Conservation (phyloP, 2,888 invertebrate genomes). For the Alloscopus bannaensis region DNA sequence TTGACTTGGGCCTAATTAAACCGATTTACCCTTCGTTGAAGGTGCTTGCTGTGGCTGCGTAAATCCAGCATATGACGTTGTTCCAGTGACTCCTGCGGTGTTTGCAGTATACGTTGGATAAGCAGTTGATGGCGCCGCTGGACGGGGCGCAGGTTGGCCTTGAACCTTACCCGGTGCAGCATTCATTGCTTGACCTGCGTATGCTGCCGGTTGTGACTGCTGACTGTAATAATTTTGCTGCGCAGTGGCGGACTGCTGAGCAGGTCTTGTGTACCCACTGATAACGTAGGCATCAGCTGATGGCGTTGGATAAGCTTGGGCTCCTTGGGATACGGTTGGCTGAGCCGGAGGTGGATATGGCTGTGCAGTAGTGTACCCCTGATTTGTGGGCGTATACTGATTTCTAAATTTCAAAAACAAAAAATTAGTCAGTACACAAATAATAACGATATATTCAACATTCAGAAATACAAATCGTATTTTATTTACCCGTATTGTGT, state of each 20-base stretch:
- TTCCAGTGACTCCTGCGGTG: constrained; percentile 75
- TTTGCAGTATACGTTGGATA: constrained; percentile 73
- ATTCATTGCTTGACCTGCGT: constrained; percentile 13
- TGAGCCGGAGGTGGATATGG: constrained; percentile 56
- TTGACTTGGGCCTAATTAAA: background rate
- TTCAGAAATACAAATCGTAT: constrained; percentile 42
- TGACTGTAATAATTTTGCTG: constrained; percentile 56
- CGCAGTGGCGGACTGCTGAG: constrained; percentile 44
- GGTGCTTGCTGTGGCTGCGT: constrained; percentile 82
- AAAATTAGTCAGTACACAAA: background rate
- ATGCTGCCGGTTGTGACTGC: constrained; percentile 48
- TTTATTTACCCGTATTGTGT: constrained; percentile 88
- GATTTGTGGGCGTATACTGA: constrained; percentile 63
- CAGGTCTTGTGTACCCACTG: constrained; percentile 71
- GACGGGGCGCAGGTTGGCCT: constrained; percentile 55
- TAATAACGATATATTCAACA: too few relatives aligned
- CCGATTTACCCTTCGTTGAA: constrained; percentile 6
- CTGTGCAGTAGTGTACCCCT: constrained; percentile 49
- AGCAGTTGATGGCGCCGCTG: constrained; percentile 70
- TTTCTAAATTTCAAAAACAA: constrained; percentile 59
- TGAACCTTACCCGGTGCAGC: constrained; percentile 42
- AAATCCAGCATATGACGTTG: constrained; percentile 83
- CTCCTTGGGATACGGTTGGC: constrained; percentile 42
- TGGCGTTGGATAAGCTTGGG: constrained; percentile 54
- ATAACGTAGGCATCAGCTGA: constrained; percentile 68